Evolutionary conservation across 2,797 vertebrate genomes (phyloP).

Genomic region (Botia kubotai): DNA sequence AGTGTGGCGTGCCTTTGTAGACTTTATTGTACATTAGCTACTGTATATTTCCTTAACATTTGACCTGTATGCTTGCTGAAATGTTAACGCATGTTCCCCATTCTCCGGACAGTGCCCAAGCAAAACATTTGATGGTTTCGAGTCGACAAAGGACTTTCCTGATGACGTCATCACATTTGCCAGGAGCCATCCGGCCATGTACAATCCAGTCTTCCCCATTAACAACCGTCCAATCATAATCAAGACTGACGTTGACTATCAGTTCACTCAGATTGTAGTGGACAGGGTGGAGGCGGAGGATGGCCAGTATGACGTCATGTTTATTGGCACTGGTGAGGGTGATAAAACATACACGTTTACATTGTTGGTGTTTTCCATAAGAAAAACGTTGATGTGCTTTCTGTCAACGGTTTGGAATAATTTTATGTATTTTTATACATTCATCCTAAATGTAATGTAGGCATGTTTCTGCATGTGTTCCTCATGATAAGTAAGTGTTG

Average conservation of each 20-base stretch:
- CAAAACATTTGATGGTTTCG: conserved; percentile 97
- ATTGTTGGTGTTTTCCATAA: background rate
- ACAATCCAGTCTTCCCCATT: conserved; percentile 91
- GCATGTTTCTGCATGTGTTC: background rate
- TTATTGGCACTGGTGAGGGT: conserved; percentile 93
- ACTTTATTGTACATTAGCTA: background rate
- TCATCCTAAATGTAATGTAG: background rate
- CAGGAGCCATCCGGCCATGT: conserved; percentile 96
- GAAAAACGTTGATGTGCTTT: background rate
- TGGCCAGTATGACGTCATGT: conserved; percentile 97
- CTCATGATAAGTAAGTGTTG: background rate
- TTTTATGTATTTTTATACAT: background rate
- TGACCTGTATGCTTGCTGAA: background rate
- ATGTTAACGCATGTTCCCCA: background rate
- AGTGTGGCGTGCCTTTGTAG: no score
- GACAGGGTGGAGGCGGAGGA: conserved; percentile 97
- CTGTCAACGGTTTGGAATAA: background rate
- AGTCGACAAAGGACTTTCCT: conserved; percentile 96
- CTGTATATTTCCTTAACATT: background rate
- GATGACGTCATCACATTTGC: conserved; percentile 98
- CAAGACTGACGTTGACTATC: conserved; percentile 96
- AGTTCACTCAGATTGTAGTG: conserved; percentile 97
- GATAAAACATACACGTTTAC: background rate
- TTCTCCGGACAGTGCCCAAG: conserved; percentile 87
- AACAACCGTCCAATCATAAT: conserved; percentile 94